These are phyloP conservation scores for Esox lucius DNA, from an alignment of 2,797 vertebrate species.

Conservation along the genomic window DNA sequence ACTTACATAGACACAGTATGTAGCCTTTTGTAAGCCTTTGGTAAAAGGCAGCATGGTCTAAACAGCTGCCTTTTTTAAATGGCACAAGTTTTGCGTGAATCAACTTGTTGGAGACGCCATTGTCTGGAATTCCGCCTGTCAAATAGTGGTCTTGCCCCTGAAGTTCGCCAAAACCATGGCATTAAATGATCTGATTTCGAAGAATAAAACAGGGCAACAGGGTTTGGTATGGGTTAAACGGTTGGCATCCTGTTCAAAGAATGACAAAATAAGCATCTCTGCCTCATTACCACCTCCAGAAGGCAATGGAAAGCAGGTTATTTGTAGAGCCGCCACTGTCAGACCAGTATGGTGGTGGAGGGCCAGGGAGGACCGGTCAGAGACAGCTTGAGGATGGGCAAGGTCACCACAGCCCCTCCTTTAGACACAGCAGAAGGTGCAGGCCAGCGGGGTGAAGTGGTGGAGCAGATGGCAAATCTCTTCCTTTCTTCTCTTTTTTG, in stretches of 20 bases:
- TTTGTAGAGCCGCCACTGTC: constrained; percentile 13
- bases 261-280: constrained; percentile 43
- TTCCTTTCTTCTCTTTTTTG: constrained; percentile 35
- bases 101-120: not conserved
- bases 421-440: constrained; percentile 19
- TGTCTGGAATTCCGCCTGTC: not conserved
- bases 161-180: constrained; percentile 46
- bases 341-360: constrained; percentile 14
- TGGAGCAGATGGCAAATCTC: constrained; percentile 67
- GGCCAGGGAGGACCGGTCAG: constrained; percentile 10
- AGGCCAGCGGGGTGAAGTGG: constrained; percentile 11
- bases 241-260: constrained; percentile 53
- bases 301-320: constrained; percentile 19
- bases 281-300: constrained; percentile 56
- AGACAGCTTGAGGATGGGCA: constrained; percentile 35
- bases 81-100: not conserved
- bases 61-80: not conserved
- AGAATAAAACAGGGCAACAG: constrained; percentile 49
- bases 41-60: not conserved
- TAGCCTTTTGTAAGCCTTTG: not conserved
- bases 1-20: not conserved
- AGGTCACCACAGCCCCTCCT: constrained; percentile 17
- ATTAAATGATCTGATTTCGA: constrained; percentile 63
- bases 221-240: constrained; percentile 51
- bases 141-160: constrained; percentile 10